Evolutionary conservation across 1,140 invertebrate species (phyloP), one percentile per base, ranked within the genome.

Genomic region (Potamilus streckersoni): DNA sequence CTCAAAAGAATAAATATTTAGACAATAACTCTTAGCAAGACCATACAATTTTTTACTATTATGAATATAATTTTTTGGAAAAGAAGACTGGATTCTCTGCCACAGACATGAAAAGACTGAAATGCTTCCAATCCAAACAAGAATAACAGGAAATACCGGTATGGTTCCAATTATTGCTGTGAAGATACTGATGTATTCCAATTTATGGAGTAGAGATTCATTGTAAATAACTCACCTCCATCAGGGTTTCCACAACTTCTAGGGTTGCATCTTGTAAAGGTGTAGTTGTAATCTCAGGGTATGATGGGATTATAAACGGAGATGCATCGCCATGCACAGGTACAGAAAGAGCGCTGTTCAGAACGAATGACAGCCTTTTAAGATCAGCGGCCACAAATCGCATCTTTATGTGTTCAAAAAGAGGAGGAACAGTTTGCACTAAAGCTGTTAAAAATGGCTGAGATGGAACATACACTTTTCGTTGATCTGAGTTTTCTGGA

Each of bases 381-480:
- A 97, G 93, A 90, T 97, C 96, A 14, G 92, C 89, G 6, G 93
- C 90, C 14, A 92, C 93, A 89, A 97, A 96, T 83, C 90, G 88
- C 66, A 92, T 91, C 91, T 95, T 94, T 78, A 98, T 95, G 85
- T 97, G 95, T 78, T 95, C 94, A 90, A 97, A 98, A 71, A 99
- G 93, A 64, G 94, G 93, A 20, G 97, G 96, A 88, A 98, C 97
- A 86, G 97, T 97, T 90, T 97, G 96, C 79, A 98, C 94, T 8
- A 98, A 91, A 1, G 96, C 95, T 1, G 96, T 97, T 38, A 99
- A 92, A 90, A 98, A 99, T 78, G 95, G 94, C 86, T 97, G 95
- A 17, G 95, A 95, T 2, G 96, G 96, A 78, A 96, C 93, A 88
- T 96, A 97, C 76, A 93, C 92, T 81, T 84, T 78, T 12, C 74